These are phyloP conservation scores for Platycnemis pennipes DNA, from an alignment of 2,888 invertebrate genomes.

Conservation along the genomic window DNA sequence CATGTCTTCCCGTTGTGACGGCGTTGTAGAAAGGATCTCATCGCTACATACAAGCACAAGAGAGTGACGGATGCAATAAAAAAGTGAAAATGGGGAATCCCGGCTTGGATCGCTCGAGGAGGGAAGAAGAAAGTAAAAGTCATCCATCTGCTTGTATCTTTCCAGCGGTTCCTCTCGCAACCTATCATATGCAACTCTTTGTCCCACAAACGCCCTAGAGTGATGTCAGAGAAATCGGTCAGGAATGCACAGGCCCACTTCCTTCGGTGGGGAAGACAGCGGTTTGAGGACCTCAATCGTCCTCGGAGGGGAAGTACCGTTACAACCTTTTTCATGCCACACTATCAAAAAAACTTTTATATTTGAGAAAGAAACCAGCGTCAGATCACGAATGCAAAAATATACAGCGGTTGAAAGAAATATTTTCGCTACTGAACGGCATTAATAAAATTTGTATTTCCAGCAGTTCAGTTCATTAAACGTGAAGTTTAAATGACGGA, in stretches of 20 bases:
- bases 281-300: background rate
- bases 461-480: too few relatives aligned
- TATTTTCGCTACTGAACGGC: too few relatives aligned
- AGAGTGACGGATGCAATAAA: background rate
- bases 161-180: background rate
- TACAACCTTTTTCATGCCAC: background rate
- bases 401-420: too few relatives aligned
- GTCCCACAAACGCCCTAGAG: background rate
- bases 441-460: too few relatives aligned
- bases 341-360: background rate
- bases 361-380: too few relatives aligned
- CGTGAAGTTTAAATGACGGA: too few relatives aligned
- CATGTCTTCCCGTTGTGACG: background rate
- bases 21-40: background rate
- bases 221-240: background rate
- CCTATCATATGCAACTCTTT: background rate
- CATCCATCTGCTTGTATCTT: background rate
- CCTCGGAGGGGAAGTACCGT: background rate
- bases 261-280: background rate
- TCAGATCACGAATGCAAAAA: too few relatives aligned
- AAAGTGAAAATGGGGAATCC: conserved; percentile 31
- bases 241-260: background rate
- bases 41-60: background rate
- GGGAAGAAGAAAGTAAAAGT: conserved; percentile 14
- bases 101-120: background rate